These are phyloP conservation scores for Phortica variegata DNA, from an alignment of 1,140 invertebrate species.

Conservation along the genomic window DNA sequence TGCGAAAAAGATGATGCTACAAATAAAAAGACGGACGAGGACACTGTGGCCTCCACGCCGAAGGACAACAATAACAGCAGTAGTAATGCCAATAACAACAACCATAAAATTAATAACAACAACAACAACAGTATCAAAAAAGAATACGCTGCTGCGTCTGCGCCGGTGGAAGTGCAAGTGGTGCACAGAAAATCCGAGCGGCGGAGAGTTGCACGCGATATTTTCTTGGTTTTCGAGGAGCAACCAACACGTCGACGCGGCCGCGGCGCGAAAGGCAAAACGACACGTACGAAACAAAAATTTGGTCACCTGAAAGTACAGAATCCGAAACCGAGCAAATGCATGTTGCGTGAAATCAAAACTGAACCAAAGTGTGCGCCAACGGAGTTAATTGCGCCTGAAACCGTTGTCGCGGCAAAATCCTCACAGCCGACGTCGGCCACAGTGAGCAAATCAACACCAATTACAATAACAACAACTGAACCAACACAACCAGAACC, in stretches of 20 bases:
- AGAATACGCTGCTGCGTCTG: slow-evolving; percentile 36
- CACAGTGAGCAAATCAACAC: slow-evolving; percentile 38
- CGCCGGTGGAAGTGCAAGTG: slow-evolving; percentile 19
- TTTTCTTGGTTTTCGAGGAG: slow-evolving; percentile 52
- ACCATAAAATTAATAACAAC: slow-evolving; percentile 9
- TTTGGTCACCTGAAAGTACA: slow-evolving; percentile 49
- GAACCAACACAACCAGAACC: neutral
- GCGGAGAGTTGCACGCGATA: slow-evolving; percentile 52
- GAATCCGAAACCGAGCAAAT: slow-evolving; percentile 38
- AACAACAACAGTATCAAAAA: slow-evolving; percentile 27
- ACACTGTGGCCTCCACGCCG: too few relatives aligned
- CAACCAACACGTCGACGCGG: slow-evolving; percentile 37
- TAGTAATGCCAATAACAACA: slow-evolving; percentile 3
- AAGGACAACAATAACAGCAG: slow-evolving; percentile 2
- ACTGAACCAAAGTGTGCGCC: slow-evolving; percentile 50
- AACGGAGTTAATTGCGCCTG: neutral
- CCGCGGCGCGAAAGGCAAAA: slow-evolving; percentile 31
- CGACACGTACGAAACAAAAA: slow-evolving; percentile 38
- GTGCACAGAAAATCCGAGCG: slow-evolving; percentile 50
- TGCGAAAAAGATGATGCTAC: slow-evolving; percentile 12
- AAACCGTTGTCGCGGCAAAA: neutral
- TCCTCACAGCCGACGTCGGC: slow-evolving; percentile 25
- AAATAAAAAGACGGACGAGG: neutral
- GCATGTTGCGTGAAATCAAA: slow-evolving; percentile 46
- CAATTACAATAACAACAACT: slow-evolving; percentile 12